A percentile compares a stretch with the other conserved stretches of the same genome.
Evolutionary conservation across 1,140 invertebrate species (phyloP).

Genomic region (Octopus bimaculoides): DNA sequence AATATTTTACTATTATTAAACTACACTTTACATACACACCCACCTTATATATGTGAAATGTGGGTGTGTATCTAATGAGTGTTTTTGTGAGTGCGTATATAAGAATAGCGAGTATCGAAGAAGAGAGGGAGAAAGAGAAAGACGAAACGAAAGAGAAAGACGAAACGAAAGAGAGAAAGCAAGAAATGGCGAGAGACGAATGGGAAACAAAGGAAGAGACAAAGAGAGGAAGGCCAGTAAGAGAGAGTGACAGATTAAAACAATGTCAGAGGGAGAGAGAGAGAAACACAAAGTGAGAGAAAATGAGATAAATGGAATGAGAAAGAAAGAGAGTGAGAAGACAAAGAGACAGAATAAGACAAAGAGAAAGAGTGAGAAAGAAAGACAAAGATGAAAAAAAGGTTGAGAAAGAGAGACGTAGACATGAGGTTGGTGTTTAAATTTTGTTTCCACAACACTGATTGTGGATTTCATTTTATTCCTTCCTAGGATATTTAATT

Average conservation of each 20-base stretch:
- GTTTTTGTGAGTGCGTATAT: too few species aligned
- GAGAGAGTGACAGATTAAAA: constrained; percentile 3
- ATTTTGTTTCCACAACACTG: too few species aligned
- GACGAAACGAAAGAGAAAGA: not conserved
- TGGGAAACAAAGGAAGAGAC: not conserved
- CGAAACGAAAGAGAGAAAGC: constrained; percentile 7
- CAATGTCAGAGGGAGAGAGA: constrained; percentile 7
- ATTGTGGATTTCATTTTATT: too few species aligned
- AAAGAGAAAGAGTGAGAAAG: not conserved
- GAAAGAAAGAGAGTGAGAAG: not conserved
- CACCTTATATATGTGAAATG: too few species aligned
- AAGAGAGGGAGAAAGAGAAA: constrained; percentile 9
- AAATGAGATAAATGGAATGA: not conserved
- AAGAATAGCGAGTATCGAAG: not conserved
- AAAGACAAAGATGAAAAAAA: not conserved
- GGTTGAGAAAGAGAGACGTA: not conserved
- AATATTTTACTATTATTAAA: too few species aligned
- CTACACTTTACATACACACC: too few species aligned
- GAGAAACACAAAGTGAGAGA: not conserved
- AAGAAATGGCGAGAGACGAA: constrained; percentile 6
- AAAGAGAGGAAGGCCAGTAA: not conserved
- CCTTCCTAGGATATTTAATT: too few species aligned
- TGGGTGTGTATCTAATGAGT: too few species aligned
- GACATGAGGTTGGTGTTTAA: not conserved
- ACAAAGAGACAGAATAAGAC: not conserved